phyloP scores from a whole-genome alignment of 1,140 invertebrate species.

The Rhagoletis pomonella region DNA sequence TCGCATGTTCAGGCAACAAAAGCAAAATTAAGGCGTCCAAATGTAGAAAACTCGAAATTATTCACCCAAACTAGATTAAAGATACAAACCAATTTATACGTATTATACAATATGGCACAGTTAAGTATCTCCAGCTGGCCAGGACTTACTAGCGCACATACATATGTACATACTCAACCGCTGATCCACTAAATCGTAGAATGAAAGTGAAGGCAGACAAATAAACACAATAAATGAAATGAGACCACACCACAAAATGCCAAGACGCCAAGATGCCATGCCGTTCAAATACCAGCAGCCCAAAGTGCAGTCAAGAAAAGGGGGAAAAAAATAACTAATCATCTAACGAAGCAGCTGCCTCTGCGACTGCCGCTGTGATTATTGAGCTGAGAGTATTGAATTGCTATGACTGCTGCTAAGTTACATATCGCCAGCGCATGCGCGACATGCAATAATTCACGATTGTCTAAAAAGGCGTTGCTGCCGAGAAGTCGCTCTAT shows the following conservation, averaged over 20 bases:
- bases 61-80: not conserved
- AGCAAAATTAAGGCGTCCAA: constrained; percentile 56
- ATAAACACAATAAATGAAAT: constrained; percentile 35
- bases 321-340: no score
- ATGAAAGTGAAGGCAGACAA: constrained; percentile 20
- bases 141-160: not conserved
- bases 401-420: not conserved
- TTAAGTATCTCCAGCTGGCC: constrained; percentile 45
- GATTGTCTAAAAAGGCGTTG: constrained; percentile 59
- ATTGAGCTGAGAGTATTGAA: not conserved
- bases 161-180: not conserved
- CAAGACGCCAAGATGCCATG: not conserved
- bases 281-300: not conserved
- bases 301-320: not conserved
- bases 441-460: constrained; percentile 53
- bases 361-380: not conserved
- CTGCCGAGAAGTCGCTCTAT: constrained; percentile 12
- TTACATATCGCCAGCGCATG: not conserved
- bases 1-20: constrained; percentile 53
- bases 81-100: constrained; percentile 56
- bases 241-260: not conserved
- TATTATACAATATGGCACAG: constrained; percentile 53
- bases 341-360: no score
- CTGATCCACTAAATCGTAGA: not conserved
- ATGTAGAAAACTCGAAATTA: constrained; percentile 30